Conservation (phyloP, 2,797 vertebrate species). For the Acanthiza pusilla region DNA sequence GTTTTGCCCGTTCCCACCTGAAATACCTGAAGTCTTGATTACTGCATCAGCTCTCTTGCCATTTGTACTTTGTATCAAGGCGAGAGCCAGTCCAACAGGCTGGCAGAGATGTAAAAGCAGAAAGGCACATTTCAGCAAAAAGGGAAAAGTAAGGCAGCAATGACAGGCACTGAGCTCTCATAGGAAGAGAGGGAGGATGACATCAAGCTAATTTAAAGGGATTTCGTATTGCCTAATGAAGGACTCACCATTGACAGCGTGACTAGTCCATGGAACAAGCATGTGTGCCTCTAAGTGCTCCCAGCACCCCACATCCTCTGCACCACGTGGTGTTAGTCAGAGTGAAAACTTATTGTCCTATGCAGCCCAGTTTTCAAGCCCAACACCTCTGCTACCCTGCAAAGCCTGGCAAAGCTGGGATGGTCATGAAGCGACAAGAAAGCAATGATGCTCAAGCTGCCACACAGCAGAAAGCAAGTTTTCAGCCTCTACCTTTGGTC, state of each 20-base stretch:
- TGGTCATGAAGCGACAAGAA: rapidly evolving
- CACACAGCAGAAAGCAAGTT: background rate
- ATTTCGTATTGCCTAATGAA: constrained; percentile 19
- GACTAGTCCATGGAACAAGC: background rate
- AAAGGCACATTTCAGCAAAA: constrained; percentile 33
- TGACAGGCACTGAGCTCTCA: background rate
- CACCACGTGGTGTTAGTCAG: background rate
- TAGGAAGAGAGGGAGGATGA: background rate
- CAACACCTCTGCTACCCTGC: background rate
- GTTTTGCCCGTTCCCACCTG: constrained; percentile 16
- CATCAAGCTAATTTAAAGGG: background rate
- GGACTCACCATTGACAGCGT: background rate
- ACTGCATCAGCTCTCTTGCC: background rate
- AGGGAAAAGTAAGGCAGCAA: background rate
- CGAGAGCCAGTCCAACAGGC: background rate
- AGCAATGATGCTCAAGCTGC: background rate
- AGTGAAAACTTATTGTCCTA: constrained; percentile 10
- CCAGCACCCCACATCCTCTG: background rate
- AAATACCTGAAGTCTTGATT: constrained; percentile 59
- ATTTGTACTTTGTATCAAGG: background rate
- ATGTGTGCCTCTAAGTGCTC: background rate
- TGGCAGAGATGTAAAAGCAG: background rate
- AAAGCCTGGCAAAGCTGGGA: background rate
- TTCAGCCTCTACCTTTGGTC: constrained; percentile 4
- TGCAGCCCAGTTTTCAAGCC: background rate